Conservation (phyloP, 1,140 invertebrate species). For the Frieseomelitta varia region DNA sequence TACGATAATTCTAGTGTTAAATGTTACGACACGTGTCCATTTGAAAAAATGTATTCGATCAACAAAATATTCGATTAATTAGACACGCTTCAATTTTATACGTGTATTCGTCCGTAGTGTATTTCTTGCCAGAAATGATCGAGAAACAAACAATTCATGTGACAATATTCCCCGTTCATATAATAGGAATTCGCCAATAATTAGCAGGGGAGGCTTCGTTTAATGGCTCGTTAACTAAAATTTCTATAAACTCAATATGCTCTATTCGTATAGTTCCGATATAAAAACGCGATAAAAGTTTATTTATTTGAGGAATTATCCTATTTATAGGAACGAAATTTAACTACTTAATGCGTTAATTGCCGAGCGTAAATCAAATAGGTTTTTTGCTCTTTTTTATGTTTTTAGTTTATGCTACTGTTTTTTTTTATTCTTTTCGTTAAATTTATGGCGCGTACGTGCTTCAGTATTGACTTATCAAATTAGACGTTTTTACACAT, state of each 20-base stretch:
- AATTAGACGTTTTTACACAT: too few species aligned
- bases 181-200: not conserved
- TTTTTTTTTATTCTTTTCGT: too few species aligned
- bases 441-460: too few species aligned
- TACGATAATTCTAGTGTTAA: too few species aligned
- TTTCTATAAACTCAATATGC: not conserved
- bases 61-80: not conserved
- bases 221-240: not conserved
- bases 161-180: not conserved
- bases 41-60: not conserved
- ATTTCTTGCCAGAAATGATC: not conserved
- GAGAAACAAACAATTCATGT: not conserved
- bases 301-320: not conserved
- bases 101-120: not conserved
- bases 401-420: too few species aligned
- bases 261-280: not conserved
- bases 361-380: too few species aligned
- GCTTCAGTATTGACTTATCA: too few species aligned
- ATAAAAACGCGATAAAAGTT: not conserved
- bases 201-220: not conserved
- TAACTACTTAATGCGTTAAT: not conserved
- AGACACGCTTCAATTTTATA: not conserved
- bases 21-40: not conserved
- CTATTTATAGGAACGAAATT: not conserved
- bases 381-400: too few species aligned